phyloP scores from a whole-genome alignment of 1,140 invertebrate species.

The Frieseomelitta varia region DNA sequence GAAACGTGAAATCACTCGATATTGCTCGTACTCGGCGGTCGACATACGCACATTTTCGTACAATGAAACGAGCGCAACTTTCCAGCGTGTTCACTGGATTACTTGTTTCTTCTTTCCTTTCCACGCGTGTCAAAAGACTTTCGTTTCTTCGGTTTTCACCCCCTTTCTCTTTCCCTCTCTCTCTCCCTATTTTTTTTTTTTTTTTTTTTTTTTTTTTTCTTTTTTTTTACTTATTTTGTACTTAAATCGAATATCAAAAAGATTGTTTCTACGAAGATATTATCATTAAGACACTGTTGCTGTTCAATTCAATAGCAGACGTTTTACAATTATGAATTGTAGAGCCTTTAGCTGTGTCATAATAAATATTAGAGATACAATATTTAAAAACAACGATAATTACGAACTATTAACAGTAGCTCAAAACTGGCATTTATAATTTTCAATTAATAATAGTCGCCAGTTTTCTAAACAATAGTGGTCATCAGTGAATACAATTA shows the following conservation, averaged over 20 bases:
- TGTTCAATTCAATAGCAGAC: neutral
- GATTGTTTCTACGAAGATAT: neutral
- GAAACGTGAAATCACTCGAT: conserved; percentile 14
- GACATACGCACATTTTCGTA: neutral
- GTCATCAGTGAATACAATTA: neutral
- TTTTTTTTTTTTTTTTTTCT: no score
- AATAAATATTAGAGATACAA: neutral
- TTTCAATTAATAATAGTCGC: neutral
- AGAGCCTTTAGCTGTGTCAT: neutral
- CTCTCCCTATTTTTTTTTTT: no score
- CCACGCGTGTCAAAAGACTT: neutral
- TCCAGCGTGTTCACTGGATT: neutral
- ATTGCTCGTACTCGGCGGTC: neutral
- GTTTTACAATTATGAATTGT: neutral
- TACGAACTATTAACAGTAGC: neutral
- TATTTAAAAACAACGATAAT: neutral
- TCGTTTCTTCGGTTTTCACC: neutral
- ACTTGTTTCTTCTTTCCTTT: neutral
- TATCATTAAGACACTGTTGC: neutral
- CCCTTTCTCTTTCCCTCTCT: no score
- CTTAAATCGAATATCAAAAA: conserved; percentile 6
- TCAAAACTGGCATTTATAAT: neutral
- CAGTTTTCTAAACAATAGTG: neutral
- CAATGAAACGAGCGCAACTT: conserved; percentile 7
- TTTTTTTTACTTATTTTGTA: neutral